Base-by-base conservation (phyloP, 1,140 invertebrate genomes). In the Philaenus spumarius region DNA sequence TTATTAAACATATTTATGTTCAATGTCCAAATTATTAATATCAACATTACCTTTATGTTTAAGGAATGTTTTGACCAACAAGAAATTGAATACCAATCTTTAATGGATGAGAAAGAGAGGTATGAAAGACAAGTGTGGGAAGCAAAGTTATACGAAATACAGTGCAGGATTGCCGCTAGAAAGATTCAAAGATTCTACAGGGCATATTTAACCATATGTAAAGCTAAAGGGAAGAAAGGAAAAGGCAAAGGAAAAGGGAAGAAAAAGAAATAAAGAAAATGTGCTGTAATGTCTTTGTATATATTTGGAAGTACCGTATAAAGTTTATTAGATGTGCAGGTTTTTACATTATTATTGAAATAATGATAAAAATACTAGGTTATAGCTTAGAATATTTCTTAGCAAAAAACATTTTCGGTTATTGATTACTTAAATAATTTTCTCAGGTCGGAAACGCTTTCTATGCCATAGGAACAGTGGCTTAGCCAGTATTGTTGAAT, bases 11-110 rank as follows among this genome's bases (percentile, higher is more conserved):
- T 14, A 35, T 7, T 35, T 14, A 35, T 7, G 14, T 35, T 7
- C 6, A 6, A 35, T 35, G 34, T 14, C 34, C 14, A 6, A 35
- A 35, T 35, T 7, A 7, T 14, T 35, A 35, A 7, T 35, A 7
- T 14, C 6, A 35, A 35, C 14, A 14, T 7, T 35, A 35, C 34
- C n/a, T n/a, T 48, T 26, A 2, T 22, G 17, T 55, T 55, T 6
- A 12, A 58, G 56, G 30, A 48, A 40, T n/a, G 42, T n/a, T 58
- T 58, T 24, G 56, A 58, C 35, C 45, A 58, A 23, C 56, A 58
- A 40, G 56, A 58, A 46, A 23, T 35, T 17, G 56, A 58, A 42
- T 58, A 58, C 22, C 15, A 34, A 15, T 35, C 12, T 20, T 24
- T 58, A 35, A 58, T 58, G 56, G 6, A 50, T 7, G 56, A 58